These are phyloP conservation scores for Plagodis dolabraria DNA, from an alignment of 2,888 invertebrate genomes.

Conservation along the genomic window DNA sequence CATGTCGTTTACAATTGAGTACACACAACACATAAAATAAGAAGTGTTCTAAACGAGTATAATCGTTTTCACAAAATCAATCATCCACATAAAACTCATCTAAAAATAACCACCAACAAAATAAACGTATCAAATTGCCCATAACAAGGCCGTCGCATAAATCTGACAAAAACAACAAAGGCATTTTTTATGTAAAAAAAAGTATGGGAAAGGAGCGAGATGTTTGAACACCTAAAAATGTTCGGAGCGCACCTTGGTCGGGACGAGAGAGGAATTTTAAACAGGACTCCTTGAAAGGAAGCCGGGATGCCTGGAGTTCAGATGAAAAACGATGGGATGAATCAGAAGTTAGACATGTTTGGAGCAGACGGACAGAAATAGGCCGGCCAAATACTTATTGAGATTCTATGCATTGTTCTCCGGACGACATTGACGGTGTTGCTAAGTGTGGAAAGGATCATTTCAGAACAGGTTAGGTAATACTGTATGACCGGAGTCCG, in stretches of 20 bases:
- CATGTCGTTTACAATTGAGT: too few species aligned
- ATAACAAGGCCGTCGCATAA: constrained; percentile 36
- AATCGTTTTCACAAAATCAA: constrained; percentile 14
- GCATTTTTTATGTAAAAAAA: constrained; percentile 49
- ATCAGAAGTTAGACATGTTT: constrained; percentile 44
- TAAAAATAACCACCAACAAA: constrained; percentile 20
- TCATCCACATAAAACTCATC: constrained; percentile 13
- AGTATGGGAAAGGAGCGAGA: constrained; percentile 68
- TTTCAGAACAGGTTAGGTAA: background rate
- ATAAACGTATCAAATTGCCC: constrained; percentile 32
- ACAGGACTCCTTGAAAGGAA: constrained; percentile 70
- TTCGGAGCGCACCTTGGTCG: constrained; percentile 63
- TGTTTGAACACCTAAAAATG: constrained; percentile 74
- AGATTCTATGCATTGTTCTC: constrained; percentile 25
- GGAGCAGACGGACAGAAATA: constrained; percentile 26
- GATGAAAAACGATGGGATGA: constrained; percentile 59
- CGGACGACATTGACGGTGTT: constrained; percentile 22
- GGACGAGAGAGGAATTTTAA: constrained; percentile 79
- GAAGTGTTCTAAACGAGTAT: too few species aligned
- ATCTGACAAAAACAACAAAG: constrained; percentile 52
- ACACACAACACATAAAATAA: too few species aligned
- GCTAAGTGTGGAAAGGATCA: constrained; percentile 4
- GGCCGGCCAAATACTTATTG: constrained; percentile 27
- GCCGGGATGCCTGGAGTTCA: constrained; percentile 55
- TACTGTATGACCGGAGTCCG: too few species aligned